Base-by-base conservation (phyloP, 2,888 invertebrate genomes). In the Halictus quadricinctus region DNA sequence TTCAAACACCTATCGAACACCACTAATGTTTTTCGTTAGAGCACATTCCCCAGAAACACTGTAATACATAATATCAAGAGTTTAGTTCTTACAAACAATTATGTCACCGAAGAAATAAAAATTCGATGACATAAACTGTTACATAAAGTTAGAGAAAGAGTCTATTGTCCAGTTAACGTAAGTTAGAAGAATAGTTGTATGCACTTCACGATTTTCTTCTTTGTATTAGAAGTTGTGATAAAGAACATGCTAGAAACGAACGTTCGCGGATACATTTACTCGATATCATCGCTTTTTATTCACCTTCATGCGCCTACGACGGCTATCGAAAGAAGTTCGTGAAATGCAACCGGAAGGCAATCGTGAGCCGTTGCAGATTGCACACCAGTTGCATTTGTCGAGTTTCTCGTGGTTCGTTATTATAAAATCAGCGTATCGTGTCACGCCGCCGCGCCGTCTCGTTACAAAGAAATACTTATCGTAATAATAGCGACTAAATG, bases 291-390 rank as follows among this genome's bases (percentile, higher is more conserved):
- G 69, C 74, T 64, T 70, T 79, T 79, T 72, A 2, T 29, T 25
- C 15, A 18, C 64, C n/a, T 46, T 6, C 48, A 43, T 25, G 72
- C 43, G n/a, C 50, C 77, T 10, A 5, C 29, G 41, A 21, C 69
- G 46, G 15, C 79, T 82, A 79, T 60, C 50, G 25, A 73, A 82
- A 72, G 46, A 77, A 73, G 48, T 81, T 50, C 43, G 41, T 29
- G 72, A 73, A 78, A n/a, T 43, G 84, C 43, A 84, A 84, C 82
- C 84, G 84, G 84, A 84, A 84, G 75, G n/a, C 46, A 50, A 72
- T 82, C 72, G 64, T 36, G 74, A 15, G 15, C n/a, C 21, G 60
- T 60, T 78, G 46, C 72, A 36, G 66, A 60, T 77, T 72, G 48
- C 29, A 50, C 43, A 48, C 54, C 25, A 73, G 41, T 73, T 75